phyloP scores from a whole-genome alignment of 2,113 vertebrate species.

The Dolichotis patagonum region DNA sequence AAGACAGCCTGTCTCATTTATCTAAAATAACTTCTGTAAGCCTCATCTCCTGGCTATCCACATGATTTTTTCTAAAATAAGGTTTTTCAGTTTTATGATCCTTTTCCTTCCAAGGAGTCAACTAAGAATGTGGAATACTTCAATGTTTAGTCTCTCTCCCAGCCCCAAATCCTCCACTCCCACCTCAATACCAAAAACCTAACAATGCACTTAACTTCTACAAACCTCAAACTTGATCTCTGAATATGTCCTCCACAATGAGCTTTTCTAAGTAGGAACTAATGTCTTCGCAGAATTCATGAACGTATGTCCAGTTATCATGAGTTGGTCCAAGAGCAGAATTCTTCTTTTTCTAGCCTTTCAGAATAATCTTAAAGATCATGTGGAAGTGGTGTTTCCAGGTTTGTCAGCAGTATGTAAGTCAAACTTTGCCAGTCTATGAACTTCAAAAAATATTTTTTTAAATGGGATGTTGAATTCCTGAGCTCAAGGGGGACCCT shows the following conservation, averaged over 20 bases:
- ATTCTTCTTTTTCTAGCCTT: constrained; percentile 20
- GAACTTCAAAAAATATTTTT: neutral
- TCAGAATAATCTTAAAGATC: constrained; percentile 8
- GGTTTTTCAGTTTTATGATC: neutral
- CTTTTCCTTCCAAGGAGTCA: neutral
- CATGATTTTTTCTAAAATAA: neutral
- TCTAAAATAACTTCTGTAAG: neutral
- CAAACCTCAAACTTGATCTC: neutral
- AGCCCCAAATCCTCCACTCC: neutral
- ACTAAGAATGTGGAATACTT: neutral
- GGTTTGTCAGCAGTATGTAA: neutral
- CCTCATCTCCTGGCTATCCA: neutral
- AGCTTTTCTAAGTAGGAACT: neutral
- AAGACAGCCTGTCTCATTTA: neutral
- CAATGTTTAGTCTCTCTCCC: neutral
- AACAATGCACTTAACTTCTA: neutral
- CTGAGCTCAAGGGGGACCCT: neutral
- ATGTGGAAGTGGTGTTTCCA: constrained; percentile 15
- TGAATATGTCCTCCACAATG: neutral
- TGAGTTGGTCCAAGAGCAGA: neutral
- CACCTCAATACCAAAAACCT: neutral
- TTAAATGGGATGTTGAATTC: neutral
- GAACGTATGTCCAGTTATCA: neutral
- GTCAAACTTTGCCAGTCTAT: neutral
- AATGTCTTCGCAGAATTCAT: neutral